Conservation (phyloP, 2,797 vertebrate genomes). For the Pipistrellus pipistrellus region DNA sequence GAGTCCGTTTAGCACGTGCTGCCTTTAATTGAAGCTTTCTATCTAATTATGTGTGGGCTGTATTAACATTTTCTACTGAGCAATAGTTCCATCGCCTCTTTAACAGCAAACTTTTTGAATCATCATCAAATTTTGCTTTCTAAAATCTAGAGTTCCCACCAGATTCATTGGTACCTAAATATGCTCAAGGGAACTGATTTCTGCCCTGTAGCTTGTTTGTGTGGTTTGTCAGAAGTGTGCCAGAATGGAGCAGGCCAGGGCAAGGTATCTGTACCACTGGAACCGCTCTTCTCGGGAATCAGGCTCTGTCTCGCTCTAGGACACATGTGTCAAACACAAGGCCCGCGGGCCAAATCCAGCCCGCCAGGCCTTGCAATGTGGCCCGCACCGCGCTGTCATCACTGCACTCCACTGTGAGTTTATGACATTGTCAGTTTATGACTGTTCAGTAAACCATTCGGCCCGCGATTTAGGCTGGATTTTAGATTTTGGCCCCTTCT, state of each 20-base stretch:
- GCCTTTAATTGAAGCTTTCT: slow-evolving; percentile 30
- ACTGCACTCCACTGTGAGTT: too few relatives aligned
- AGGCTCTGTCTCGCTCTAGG: not conserved
- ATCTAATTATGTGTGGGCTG: slow-evolving; percentile 29
- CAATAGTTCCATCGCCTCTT: not conserved
- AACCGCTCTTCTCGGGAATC: not conserved
- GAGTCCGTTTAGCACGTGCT: slow-evolving; percentile 16
- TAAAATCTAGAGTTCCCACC: slow-evolving; percentile 1
- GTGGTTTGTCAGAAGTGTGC: not conserved
- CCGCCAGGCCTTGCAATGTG: too few relatives aligned
- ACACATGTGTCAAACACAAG: too few relatives aligned
- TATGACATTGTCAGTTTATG: too few relatives aligned
- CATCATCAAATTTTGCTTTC: not conserved
- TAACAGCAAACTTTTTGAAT: slow-evolving; percentile 53
- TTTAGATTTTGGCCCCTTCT: too few relatives aligned
- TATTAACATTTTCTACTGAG: slow-evolving; percentile 2
- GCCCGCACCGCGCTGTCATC: too few relatives aligned
- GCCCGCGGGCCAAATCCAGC: too few relatives aligned
- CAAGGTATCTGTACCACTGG: not conserved
- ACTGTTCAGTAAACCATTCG: too few relatives aligned
- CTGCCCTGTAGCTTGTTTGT: not conserved
- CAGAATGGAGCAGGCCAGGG: not conserved
- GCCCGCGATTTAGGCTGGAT: too few relatives aligned
- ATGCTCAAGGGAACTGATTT: not conserved
- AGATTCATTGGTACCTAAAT: not conserved